Conservation (phyloP, 2,113 vertebrate species). For the Rhinichthys klamathensis region DNA sequence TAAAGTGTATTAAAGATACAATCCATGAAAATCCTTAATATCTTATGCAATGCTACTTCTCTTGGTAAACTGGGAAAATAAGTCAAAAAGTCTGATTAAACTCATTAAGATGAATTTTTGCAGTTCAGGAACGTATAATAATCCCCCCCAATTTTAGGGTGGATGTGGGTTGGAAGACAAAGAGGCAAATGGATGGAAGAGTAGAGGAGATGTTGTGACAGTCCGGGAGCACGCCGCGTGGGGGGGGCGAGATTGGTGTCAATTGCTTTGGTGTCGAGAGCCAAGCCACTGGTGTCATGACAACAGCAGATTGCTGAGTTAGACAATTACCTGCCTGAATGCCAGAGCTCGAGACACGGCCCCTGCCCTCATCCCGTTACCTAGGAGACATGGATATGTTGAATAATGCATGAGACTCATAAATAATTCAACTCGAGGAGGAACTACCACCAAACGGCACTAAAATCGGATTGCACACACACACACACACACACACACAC, state of each 20-base stretch:
- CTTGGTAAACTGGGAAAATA: background rate
- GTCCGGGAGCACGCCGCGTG: background rate
- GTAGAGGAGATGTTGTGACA: background rate
- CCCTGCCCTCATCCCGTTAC: conserved; percentile 52
- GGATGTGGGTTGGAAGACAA: background rate
- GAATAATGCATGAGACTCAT: conserved; percentile 70
- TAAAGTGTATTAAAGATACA: too few relatives aligned
- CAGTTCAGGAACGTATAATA: background rate
- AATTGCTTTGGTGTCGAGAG: conserved; percentile 37
- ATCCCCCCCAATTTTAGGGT: background rate
- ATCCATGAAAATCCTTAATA: background rate
- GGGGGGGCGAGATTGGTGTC: conserved; percentile 9
- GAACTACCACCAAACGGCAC: conserved; percentile 42
- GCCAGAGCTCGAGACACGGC: conserved; percentile 52
- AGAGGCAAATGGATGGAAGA: background rate
- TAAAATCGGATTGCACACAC: conserved; percentile 4
- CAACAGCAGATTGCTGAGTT: conserved; percentile 31
- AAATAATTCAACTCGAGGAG: conserved; percentile 64
- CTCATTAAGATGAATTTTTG: background rate
- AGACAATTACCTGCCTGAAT: conserved; percentile 47
- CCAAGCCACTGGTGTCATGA: conserved; percentile 11
- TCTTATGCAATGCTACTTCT: background rate
- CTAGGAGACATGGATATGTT: conserved; percentile 54
- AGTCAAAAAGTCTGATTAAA: background rate
- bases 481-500: background rate